Evolutionary conservation across 1,140 invertebrate genomes (phyloP).

Genomic region (Drosophila rufa): DNA sequence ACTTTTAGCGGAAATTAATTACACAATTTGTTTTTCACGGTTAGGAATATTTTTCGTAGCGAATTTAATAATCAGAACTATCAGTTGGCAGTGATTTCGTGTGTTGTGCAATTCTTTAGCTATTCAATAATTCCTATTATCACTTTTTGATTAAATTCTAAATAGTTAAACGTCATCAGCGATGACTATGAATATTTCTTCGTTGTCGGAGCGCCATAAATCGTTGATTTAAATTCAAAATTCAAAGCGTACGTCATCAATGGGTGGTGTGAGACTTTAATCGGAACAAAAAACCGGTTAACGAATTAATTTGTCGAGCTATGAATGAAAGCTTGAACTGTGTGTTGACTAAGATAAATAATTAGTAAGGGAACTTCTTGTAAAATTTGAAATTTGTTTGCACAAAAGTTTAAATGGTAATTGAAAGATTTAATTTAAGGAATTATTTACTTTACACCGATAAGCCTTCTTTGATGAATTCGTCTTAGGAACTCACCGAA

Average conservation of each 20-base stretch:
- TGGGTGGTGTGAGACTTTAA: not conserved
- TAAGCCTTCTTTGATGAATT: too few relatives aligned
- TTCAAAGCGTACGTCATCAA: not conserved
- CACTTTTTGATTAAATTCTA: slow-evolving; percentile 8
- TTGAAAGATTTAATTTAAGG: too few relatives aligned
- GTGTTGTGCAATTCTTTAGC: slow-evolving; percentile 5
- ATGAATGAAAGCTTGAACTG: not conserved
- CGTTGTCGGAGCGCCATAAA: not conserved
- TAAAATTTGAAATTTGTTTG: not conserved
- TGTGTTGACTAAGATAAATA: not conserved
- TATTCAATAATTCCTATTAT: slow-evolving; percentile 18
- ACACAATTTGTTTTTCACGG: slow-evolving; percentile 3
- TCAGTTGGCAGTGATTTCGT: not conserved
- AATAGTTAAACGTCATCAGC: slow-evolving; percentile 12
- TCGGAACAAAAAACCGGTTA: not conserved
- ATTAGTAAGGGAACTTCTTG: not conserved
- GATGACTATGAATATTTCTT: not conserved
- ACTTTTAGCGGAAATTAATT: slow-evolving; percentile 1
- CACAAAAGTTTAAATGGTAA: too few relatives aligned
- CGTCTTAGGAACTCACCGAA: too few relatives aligned
- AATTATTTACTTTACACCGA: too few relatives aligned
- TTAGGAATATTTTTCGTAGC: not conserved
- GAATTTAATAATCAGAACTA: not conserved
- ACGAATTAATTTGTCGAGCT: not conserved
- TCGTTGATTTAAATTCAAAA: not conserved